Percentiles rank a stretch among this genome's conserved stretches.
These are phyloP conservation scores for Philaenus spumarius DNA, from an alignment of 1,140 invertebrate species.

Conservation along the genomic window DNA sequence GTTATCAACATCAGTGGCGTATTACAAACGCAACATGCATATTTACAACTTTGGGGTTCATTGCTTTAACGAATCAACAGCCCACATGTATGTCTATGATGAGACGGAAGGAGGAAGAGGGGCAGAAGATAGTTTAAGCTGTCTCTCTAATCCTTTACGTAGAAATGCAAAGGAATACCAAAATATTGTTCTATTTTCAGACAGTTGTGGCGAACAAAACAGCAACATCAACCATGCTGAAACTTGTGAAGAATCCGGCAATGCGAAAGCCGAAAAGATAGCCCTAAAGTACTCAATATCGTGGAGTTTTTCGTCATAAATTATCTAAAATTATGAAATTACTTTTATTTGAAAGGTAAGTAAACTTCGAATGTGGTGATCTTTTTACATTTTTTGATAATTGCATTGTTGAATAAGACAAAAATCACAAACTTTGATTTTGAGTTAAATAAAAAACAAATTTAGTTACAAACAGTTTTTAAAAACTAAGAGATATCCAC, in stretches of 20 bases:
- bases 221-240: constrained; percentile 29
- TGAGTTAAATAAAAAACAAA: too few species aligned
- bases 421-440: too few species aligned
- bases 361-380: too few species aligned
- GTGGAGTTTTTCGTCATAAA: too few species aligned
- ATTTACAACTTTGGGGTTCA: constrained; percentile 23
- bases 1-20: constrained; percentile 23
- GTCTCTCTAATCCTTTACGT: constrained; percentile 2
- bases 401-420: too few species aligned
- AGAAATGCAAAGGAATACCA: neutral
- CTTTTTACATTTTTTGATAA: too few species aligned
- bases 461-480: too few species aligned
- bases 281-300: too few species aligned
- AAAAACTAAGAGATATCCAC: too few species aligned
- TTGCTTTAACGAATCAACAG: constrained; percentile 21
- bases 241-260: constrained; percentile 25
- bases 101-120: constrained; percentile 10
- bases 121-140: constrained; percentile 4
- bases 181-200: constrained; percentile 21
- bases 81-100: constrained; percentile 9
- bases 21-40: constrained; percentile 29
- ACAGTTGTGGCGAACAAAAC: constrained; percentile 27
- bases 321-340: too few species aligned
- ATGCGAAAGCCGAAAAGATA: too few species aligned
- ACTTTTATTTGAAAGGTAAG: too few species aligned